Base-by-base conservation (phyloP, 1,140 invertebrate species). In the Mycetomoellerius zeteki region DNA sequence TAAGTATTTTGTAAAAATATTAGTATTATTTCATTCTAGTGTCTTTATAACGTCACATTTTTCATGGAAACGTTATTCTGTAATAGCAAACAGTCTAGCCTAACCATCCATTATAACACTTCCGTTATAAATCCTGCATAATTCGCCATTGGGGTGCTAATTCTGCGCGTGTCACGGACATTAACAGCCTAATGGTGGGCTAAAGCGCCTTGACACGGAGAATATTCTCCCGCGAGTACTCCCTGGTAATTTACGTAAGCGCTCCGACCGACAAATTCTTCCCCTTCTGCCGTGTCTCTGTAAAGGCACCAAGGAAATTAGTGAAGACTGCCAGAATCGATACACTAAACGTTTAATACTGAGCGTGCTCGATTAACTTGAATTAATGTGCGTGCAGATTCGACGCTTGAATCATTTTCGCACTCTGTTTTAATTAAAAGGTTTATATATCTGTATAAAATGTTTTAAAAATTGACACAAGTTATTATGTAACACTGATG, bases 71-170 rank as follows among this genome's bases (percentile, higher is more conserved):
- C 16, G 6, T 78, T 19, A 54, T 33, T 72, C 78, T 64, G 16
- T n/a, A 58, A 7, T 24, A 21, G n/a, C 82, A 64, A 85, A 81
- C 67, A 78, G 58, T 30, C 50, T 30, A 58, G 52, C 4, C 19
- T 33, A 24, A 30, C 16, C 76, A 88, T 69, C 62, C 84, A 88
- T 88, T 85, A 76, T 71, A 78, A 10, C 19, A 5, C 47, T 75
- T 27, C 27, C 24, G 77, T 80, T 71, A 77, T 90, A 91, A 90
- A 90, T 88, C 54, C 78, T 75, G 24, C 58, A 77, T 86, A 90
- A 91, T 90, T 90, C 82, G 86, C 89, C 85, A 87, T 92, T 90
- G 81, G 56, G 75, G 60, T 86, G 85, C 91, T 92, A 92, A 91
- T 91, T 89, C 72, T 76, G 85, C 84, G 88, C 86, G 81, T 91